A percentile compares a stretch with the other conserved stretches of the same genome.
Evolutionary conservation across 2,888 invertebrate species (phyloP).

Genomic region (Drymonia ruficornis): DNA sequence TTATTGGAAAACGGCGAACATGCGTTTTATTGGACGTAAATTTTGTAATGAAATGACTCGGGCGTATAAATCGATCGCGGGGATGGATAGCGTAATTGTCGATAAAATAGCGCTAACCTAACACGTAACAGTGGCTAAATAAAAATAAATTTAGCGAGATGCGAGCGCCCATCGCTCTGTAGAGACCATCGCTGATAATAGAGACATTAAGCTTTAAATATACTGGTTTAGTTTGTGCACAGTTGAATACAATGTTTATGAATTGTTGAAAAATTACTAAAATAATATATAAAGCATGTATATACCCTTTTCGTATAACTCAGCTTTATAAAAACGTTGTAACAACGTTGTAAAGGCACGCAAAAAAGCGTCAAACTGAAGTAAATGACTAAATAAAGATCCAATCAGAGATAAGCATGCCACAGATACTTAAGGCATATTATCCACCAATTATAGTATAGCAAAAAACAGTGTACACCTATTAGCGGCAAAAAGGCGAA

Average conservation of each 20-base stretch:
- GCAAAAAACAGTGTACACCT: conserved; percentile 50
- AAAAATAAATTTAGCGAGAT: conserved; percentile 31
- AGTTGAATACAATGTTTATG: background rate
- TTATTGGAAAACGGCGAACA: conserved; percentile 54
- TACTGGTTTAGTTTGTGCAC: background rate
- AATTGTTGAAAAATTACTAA: background rate
- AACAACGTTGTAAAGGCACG: background rate
- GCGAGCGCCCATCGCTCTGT: conserved; percentile 23
- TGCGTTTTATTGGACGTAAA: conserved; percentile 52
- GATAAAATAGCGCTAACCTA: conserved; percentile 32
- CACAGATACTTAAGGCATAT: conserved; percentile 49
- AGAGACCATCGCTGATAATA: background rate
- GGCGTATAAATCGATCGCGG: conserved; percentile 43
- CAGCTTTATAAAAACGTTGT: background rate
- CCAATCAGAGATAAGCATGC: conserved; percentile 35
- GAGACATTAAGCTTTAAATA: background rate
- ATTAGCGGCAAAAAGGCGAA: conserved; percentile 35
- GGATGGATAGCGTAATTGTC: conserved; percentile 28
- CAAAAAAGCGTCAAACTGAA: conserved; percentile 26
- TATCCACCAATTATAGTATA: conserved; percentile 60
- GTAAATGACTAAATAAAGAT: conserved; percentile 62
- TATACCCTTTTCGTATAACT: conserved; percentile 13
- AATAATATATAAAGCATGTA: background rate
- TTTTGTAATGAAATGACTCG: conserved; percentile 40
- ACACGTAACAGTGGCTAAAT: conserved; percentile 37